Percentiles rank a stretch among this genome's conserved stretches.
These are phyloP conservation scores for Garrulus glandarius DNA, from an alignment of 2,797 vertebrate genomes.

Conservation along the genomic window DNA sequence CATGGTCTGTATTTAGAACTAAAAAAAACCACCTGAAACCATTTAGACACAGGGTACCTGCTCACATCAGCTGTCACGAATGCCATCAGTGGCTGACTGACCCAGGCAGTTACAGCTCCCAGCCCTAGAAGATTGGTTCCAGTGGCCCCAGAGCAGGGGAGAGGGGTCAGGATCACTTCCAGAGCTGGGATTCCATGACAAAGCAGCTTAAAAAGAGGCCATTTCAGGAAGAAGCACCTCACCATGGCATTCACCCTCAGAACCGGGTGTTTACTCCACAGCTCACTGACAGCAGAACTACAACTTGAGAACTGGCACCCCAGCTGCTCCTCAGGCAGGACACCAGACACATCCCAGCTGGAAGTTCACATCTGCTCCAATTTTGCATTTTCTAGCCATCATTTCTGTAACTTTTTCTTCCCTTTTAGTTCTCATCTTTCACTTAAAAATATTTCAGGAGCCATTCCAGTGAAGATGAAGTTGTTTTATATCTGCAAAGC, in stretches of 20 bases:
- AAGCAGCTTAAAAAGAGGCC: not conserved
- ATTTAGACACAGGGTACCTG: not conserved
- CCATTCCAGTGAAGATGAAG: not conserved
- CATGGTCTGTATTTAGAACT: not conserved
- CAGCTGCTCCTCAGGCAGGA: not conserved
- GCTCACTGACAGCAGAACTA: not conserved
- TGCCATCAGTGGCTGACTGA: not conserved
- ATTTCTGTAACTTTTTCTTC: not conserved
- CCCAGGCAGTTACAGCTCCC: not conserved
- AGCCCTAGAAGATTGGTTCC: not conserved
- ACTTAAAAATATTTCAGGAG: not conserved
- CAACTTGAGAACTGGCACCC: not conserved
- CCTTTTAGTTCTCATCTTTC: not conserved
- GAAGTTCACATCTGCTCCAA: not conserved
- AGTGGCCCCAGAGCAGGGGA: not conserved
- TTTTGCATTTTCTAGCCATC: not conserved
- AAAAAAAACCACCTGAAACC: not conserved
- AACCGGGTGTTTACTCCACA: not conserved
- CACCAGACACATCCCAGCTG: not conserved
- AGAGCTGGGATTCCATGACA: not conserved
- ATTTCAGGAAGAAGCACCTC: not conserved
- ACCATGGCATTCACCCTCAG: fast-evolving
- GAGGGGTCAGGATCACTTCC: not conserved
- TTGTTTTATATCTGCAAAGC: not conserved
- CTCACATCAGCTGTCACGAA: not conserved